A percentile compares a stretch with the other conserved stretches of the same genome.
Conservation (phyloP, 2,888 invertebrate species). For the Prosapia bicincta region DNA sequence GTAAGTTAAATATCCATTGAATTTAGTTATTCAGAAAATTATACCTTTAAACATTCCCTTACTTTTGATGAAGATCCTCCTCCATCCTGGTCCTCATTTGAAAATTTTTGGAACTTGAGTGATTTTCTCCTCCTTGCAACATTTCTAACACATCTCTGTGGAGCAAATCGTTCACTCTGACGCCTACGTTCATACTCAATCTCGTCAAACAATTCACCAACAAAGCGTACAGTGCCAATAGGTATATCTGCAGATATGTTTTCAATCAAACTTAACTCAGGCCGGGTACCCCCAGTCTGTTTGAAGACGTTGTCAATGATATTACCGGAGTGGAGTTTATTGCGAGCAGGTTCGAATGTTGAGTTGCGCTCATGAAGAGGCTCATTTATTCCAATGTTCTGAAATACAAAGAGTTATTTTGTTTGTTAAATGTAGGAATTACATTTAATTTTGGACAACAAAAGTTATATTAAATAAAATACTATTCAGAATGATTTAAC, state of each 20-base stretch:
- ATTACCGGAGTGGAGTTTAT: slow-evolving; percentile 23
- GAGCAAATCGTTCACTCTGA: slow-evolving; percentile 61
- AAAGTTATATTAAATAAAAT: too few relatives aligned
- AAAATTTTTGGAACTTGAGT: neutral
- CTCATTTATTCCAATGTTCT: slow-evolving; percentile 24
- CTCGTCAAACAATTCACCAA: slow-evolving; percentile 44
- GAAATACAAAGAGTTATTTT: neutral
- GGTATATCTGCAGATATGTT: neutral
- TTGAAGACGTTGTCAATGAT: slow-evolving; percentile 31
- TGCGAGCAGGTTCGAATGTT: neutral
- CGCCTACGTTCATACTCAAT: slow-evolving; percentile 61
- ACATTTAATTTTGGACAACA: too few relatives aligned
- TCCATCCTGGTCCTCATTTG: slow-evolving; percentile 35
- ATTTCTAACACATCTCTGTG: slow-evolving; percentile 48
- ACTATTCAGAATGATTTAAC: too few relatives aligned
- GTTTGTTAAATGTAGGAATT: neutral
- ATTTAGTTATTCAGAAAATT: too few relatives aligned
- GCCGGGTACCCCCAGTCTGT: slow-evolving; percentile 15
- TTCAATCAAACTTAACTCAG: neutral
- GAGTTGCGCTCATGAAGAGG: slow-evolving; percentile 44
- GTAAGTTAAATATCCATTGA: too few relatives aligned
- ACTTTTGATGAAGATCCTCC: slow-evolving; percentile 37
- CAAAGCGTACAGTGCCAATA: slow-evolving; percentile 31
- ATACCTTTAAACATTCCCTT: too few relatives aligned
- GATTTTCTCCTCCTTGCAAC: slow-evolving; percentile 53